Conservation (phyloP, 2,797 vertebrate genomes). For the Champsocephalus esox region DNA sequence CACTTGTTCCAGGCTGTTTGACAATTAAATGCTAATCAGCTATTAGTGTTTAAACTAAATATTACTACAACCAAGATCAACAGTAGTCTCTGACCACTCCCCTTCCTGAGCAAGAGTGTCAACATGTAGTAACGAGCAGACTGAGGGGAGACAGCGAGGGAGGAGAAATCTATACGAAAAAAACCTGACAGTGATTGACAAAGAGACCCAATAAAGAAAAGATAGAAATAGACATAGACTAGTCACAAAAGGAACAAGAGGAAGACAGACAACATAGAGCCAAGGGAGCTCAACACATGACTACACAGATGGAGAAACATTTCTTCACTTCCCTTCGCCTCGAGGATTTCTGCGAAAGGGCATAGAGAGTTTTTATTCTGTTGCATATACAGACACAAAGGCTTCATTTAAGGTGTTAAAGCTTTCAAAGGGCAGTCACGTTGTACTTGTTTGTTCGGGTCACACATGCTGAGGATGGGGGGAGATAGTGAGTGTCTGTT, state of each 20-base stretch:
- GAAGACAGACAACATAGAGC: constrained; percentile 27
- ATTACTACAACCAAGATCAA: constrained; percentile 77
- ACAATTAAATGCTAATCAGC: constrained; percentile 68
- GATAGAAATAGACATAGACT: constrained; percentile 22
- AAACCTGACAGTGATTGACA: constrained; percentile 26
- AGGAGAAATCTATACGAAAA: constrained; percentile 38
- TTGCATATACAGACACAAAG: constrained; percentile 22
- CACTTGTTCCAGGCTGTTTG: constrained; percentile 54
- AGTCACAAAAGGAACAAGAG: constrained; percentile 25
- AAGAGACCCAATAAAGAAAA: constrained; percentile 28
- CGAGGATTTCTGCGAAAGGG: constrained; percentile 57
- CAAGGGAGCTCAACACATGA: constrained; percentile 39
- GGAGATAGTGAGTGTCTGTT: not conserved
- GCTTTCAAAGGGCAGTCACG: constrained; percentile 28
- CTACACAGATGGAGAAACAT: constrained; percentile 39
- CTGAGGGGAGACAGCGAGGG: constrained; percentile 25
- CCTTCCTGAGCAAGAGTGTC: constrained; percentile 59
- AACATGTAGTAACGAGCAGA: constrained; percentile 69
- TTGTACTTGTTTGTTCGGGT: constrained; percentile 9
- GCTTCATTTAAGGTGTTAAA: constrained; percentile 24
- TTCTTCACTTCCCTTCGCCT: constrained; percentile 18
- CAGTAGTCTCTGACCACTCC: constrained; percentile 67
- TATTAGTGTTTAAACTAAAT: constrained; percentile 77
- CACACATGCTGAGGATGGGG: not conserved
- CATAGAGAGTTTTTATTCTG: constrained; percentile 25